Evolutionary conservation across 2,113 vertebrate genomes (phyloP).

Genomic region (Phoxinus phoxinus): DNA sequence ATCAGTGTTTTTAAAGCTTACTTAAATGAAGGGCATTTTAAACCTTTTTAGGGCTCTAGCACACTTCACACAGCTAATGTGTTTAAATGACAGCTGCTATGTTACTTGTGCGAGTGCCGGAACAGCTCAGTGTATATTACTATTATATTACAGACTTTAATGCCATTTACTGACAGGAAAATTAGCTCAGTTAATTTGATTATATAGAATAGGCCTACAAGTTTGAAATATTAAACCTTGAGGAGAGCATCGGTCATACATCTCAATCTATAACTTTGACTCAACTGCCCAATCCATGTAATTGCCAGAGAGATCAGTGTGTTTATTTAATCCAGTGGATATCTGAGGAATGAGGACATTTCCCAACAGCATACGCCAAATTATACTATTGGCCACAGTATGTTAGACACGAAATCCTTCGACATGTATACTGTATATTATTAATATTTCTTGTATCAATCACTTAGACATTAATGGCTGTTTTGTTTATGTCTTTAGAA

Average conservation of each 20-base stretch:
- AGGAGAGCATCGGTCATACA: no score
- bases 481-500: background rate
- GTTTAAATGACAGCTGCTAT: background rate
- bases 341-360: background rate
- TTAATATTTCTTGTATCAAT: no score
- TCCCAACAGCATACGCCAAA: background rate
- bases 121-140: background rate
- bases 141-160: background rate
- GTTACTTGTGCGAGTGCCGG: background rate
- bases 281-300: background rate
- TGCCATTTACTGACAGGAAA: background rate
- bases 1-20: background rate
- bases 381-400: no score
- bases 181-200: background rate
- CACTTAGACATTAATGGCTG: background rate
- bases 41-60: background rate
- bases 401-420: no score
- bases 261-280: background rate
- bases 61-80: background rate
- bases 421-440: no score
- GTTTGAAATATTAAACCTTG: background rate
- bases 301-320: background rate
- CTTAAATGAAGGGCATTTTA: background rate
- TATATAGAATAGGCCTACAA: background rate
- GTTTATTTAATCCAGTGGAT: background rate